These are phyloP conservation scores for Amphipyra berbera DNA, from an alignment of 2,888 invertebrate species.

Conservation along the genomic window DNA sequence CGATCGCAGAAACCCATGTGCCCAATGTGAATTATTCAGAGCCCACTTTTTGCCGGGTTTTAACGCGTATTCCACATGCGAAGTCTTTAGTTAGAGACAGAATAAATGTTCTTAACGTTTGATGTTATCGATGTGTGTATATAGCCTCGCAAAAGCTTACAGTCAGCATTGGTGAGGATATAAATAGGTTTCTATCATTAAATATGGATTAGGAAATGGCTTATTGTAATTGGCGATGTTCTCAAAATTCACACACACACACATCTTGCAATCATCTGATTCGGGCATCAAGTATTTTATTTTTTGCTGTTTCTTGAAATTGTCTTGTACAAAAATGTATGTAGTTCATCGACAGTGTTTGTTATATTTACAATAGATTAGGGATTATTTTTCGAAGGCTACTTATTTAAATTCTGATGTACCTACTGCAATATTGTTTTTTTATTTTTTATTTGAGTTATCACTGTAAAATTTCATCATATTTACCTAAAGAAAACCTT, in stretches of 20 bases:
- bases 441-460: background rate
- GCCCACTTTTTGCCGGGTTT: constrained; percentile 37
- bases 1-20: constrained; percentile 45
- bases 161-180: constrained; percentile 11
- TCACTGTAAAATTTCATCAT: constrained; percentile 21
- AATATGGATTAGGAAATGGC: constrained; percentile 5
- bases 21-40: constrained; percentile 53
- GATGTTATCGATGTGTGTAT: constrained; percentile 40
- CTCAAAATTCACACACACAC: constrained; percentile 3
- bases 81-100: constrained; percentile 38
- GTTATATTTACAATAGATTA: background rate
- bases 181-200: background rate
- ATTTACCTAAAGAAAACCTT: constrained; percentile 28
- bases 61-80: constrained; percentile 47
- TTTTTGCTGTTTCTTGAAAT: background rate
- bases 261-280: no score
- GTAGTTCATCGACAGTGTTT: background rate
- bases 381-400: background rate
- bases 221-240: constrained; percentile 37
- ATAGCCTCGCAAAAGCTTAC: constrained; percentile 40
- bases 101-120: constrained; percentile 28
- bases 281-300: no score
- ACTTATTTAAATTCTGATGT: background rate
- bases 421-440: no score
- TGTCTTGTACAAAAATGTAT: background rate